Percentiles rank a stretch among this genome's conserved stretches.
phyloP scores from a whole-genome alignment of 1,140 invertebrate genomes.

The Rhagoletis pomonella region DNA sequence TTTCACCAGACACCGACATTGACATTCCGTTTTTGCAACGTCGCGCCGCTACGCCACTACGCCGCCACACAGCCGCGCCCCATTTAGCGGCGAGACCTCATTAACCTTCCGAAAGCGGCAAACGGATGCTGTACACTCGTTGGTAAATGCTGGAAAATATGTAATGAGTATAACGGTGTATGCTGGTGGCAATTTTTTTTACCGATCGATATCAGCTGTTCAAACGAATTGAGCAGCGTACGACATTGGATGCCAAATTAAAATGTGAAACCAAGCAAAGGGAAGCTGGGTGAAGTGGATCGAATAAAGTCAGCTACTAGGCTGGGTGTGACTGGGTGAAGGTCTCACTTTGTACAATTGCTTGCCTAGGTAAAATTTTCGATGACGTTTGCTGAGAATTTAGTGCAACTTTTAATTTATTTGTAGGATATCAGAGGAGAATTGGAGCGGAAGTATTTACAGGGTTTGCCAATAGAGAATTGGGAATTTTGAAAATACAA shows the following conservation, averaged over 20 bases:
- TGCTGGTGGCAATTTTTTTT: neutral
- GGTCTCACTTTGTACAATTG: neutral
- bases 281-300: neutral
- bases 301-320: neutral
- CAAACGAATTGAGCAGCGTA: neutral
- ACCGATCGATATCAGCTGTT: slow-evolving; percentile 23
- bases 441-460: neutral
- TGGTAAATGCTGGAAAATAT: neutral
- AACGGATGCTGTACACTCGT: slow-evolving; percentile 2
- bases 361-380: neutral
- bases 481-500: too few species aligned
- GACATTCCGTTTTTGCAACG: slow-evolving; percentile 23
- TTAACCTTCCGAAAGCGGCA: slow-evolving; percentile 26
- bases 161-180: neutral
- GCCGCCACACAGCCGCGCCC: neutral
- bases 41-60: neutral
- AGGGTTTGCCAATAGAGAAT: too few species aligned
- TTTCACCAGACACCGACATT: slow-evolving; percentile 35
- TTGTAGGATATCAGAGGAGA: neutral
- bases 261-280: neutral
- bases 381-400: neutral
- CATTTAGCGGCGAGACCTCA: slow-evolving; percentile 40
- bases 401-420: neutral
- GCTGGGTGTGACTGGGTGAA: neutral
- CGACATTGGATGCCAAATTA: slow-evolving; percentile 11